Evolutionary conservation across 2,797 vertebrate genomes (phyloP), one percentile per base, ranked within the genome.

Genomic region (Aselliscus stoliczkanus): DNA sequence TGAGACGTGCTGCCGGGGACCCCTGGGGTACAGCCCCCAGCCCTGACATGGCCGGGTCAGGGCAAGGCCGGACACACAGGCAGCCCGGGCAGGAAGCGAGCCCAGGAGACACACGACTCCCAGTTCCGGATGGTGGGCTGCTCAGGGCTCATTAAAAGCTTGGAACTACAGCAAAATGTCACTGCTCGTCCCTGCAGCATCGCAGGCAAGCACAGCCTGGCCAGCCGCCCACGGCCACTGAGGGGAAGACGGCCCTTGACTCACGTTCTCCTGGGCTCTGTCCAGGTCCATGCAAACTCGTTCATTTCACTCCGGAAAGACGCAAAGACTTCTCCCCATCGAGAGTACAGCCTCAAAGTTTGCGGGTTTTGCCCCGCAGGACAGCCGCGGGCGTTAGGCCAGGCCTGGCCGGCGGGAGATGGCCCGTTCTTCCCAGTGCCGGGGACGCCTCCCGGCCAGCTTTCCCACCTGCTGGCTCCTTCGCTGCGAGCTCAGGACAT

Each of bases 281-380:
- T 1, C 79, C 3, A 14, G 56, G 10, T 10, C 20, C 3, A 0
- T 0, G 1, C 21, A 27, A 20, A 42, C 86, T 0, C 0, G 0
- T 4, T 15, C 7, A 1, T 11, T 11, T 21, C 15, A 8, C 64
- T 64, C 65, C 13, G 56, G 13, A 56, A 31, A 76, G 20, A 69
- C 1, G n/a, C 34, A 25, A 75, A 52, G 56, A 9, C 10, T 15
- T 25, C 21, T 23, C 50, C 87, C 65, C 6, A 1, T 4, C 13
- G 76, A 29, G 34, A 0, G 58, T 37, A n/a, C 3, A 7, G 18
- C 58, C 34, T 34, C 67, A 20, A 0, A 13, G 58, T 10, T 0
- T 0, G 27, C 1, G 2, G 17, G 34, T 18, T n/a, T 12, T 4
- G n/a, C 72, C 39, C 62, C 18, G 27, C 5, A 18, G 60, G 82